Evolutionary conservation across 1,140 invertebrate species (phyloP), one percentile per base, ranked within the genome.

Genomic region (Dendroctonus valens): DNA sequence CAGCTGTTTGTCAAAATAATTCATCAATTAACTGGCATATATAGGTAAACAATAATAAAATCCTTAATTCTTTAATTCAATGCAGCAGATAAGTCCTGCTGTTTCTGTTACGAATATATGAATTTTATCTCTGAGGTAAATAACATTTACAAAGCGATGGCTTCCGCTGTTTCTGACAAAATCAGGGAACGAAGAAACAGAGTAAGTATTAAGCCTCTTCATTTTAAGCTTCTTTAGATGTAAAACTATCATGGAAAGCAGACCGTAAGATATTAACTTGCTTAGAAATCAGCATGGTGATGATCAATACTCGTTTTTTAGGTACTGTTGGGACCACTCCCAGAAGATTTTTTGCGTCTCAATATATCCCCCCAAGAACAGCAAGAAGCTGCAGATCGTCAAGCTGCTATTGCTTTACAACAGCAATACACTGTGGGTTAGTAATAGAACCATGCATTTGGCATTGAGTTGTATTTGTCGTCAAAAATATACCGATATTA

Each of bases 291-390:
- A 52, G n/a, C 6, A 3, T 41, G 39, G 11, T 54, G 9, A 38
- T 3, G 37, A 6, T 15, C 6, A 54, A 52, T n/a, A 12, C 39
- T n/a, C 37, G 7, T 51, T 65, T 9, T 11, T 41, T 65, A 90
- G 89, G 88, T 87, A 5, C 83, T 94, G 72, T 74, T 96, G 57
- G 92, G 92, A 3, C 87, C 91, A 15, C 79, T 96, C 6, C 91
- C 94, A 5, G 79, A 84, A 51, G 90, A 92, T 74, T 96, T 96
- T 77, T 82, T 96, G 5, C 85, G 91, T 66, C 78, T 91, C 60
- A 78, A 83, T 40, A 78, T 82, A 6, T 79, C 80, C 4, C 77
- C 78, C 51, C 75, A 78, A 38, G 82, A 85, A 67, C 84, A 90
- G 51, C 88, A 91, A 76, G 83, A 88, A 73, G 84, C 86, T 54